Base-by-base conservation (phyloP, 2,113 vertebrate genomes). In the Anolis carolinensis region DNA sequence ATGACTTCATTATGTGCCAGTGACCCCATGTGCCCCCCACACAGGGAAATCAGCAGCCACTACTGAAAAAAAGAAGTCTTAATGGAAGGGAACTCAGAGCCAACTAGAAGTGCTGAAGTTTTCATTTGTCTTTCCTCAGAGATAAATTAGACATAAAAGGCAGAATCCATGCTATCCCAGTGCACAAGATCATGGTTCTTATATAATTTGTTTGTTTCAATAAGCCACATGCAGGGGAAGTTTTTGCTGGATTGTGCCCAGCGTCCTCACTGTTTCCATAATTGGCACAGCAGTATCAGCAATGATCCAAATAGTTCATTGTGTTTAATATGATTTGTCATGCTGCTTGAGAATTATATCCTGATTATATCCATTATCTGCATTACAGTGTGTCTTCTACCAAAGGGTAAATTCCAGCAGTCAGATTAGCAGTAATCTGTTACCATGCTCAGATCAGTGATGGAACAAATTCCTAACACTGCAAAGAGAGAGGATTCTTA, bases 271-370 rank as follows among this genome's bases (percentile, higher is more conserved):
- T 80, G 63, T 74, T 75, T 21, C 65, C 79, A 76, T 82, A 86
- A 89, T 89, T 89, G 91, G 65, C 62, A 86, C 74, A 10, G 77
- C 18, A 71, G 30, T 90, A 48, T 81, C 65, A 87, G 82, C 63
- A 86, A 34, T 8, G 88, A 90, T 21, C 0, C 70, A 86, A 79
- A 79, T 79, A 90, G 80, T 87, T 85, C 89, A 87, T 92, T 93
- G 91, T 88, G 21, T n/a, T 85, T 92, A 82, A 91, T 88, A 89
- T 91, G 80, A 86, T 90, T 92, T 91, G 72, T 87, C 84, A 91
- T 79, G 81, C 62, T 92, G 27, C 32, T 86, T 83, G 34, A 89
- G 83, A 92, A 90, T 90, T 93, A 90, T 86, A 4, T 30, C 89
- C 76, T 91, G 86, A 90, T 93, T 90, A 86, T 81, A 85, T 89